Percentiles rank a stretch among this genome's conserved stretches.
Evolutionary conservation across 2,888 invertebrate genomes (phyloP).

Genomic region (Arenicola marina): DNA sequence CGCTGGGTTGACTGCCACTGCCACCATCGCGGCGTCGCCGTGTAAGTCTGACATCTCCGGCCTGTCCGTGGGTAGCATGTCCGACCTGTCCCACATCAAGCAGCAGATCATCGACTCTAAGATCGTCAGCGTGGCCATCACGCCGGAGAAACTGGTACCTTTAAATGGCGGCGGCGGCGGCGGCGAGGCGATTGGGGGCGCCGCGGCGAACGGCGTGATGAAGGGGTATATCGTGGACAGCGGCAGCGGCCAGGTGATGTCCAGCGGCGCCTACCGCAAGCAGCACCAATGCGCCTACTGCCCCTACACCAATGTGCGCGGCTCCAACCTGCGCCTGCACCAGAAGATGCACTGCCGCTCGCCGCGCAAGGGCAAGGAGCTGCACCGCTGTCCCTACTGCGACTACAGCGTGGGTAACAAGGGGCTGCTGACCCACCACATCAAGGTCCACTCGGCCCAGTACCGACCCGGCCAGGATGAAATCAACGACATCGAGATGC

Average conservation of each 20-base stretch:
- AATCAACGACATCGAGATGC: constrained; percentile 47
- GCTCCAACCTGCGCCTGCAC: constrained; percentile 80
- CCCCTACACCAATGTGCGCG: constrained; percentile 80
- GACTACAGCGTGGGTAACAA: constrained; percentile 79
- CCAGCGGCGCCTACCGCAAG: constrained; percentile 74
- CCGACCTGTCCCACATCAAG: constrained; percentile 48
- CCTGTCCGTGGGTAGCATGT: not conserved
- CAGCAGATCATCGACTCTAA: constrained; percentile 54
- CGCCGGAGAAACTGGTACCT: constrained; percentile 27
- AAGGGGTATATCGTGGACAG: constrained; percentile 42
- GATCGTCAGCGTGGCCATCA: constrained; percentile 46
- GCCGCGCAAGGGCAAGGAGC: constrained; percentile 42
- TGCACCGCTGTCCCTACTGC: constrained; percentile 74
- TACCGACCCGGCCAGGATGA: constrained; percentile 37
- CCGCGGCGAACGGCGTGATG: not conserved
- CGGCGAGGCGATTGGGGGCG: constrained; percentile 37
- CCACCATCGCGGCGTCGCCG: constrained; percentile 37
- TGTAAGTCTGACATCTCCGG: constrained; percentile 46
- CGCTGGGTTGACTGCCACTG: too few species aligned
- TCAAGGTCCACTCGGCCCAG: constrained; percentile 69
- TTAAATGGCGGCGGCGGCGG: constrained; percentile 44
- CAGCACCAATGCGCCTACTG: constrained; percentile 85
- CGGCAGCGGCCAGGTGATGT: constrained; percentile 66
- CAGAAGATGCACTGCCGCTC: constrained; percentile 75
- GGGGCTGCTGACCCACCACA: constrained; percentile 68